Percentiles rank a stretch among this genome's conserved stretches.
Evolutionary conservation across 1,140 invertebrate genomes (phyloP).

Genomic region (Oryctes rhinoceros): DNA sequence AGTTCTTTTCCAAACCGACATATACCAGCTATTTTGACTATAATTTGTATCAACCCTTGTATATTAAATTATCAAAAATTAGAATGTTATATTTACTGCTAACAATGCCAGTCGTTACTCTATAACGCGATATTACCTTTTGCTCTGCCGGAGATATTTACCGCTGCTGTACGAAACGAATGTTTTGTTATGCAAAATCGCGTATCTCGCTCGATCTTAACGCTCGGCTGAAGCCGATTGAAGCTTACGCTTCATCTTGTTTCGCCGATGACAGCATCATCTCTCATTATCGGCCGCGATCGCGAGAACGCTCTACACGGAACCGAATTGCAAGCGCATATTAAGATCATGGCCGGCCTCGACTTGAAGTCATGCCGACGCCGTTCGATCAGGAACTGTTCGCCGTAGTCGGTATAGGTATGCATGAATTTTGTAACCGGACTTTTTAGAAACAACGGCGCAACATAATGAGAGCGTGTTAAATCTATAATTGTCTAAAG

Average conservation of each 20-base stretch:
- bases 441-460: slow-evolving; percentile 9
- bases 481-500: background rate
- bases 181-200: background rate
- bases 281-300: background rate
- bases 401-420: background rate
- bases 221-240: background rate
- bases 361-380: background rate
- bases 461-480: slow-evolving; percentile 1
- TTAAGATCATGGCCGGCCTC: slow-evolving; percentile 12
- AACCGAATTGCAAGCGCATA: background rate
- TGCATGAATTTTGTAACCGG: background rate
- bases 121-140: background rate
- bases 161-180: background rate
- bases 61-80: no score
- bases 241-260: slow-evolving; percentile 9
- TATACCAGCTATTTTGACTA: no score
- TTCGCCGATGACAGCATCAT: slow-evolving; percentile 4
- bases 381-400: background rate
- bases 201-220: slow-evolving; percentile 18
- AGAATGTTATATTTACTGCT: no score
- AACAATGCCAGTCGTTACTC: background rate
- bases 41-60: no score
- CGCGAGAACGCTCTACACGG: slow-evolving; percentile 10
- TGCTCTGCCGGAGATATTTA: background rate
- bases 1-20: no score